Evolutionary conservation across 2,113 vertebrate species (phyloP), one percentile per base, ranked within the genome.

Genomic region (Raja brachyura): DNA sequence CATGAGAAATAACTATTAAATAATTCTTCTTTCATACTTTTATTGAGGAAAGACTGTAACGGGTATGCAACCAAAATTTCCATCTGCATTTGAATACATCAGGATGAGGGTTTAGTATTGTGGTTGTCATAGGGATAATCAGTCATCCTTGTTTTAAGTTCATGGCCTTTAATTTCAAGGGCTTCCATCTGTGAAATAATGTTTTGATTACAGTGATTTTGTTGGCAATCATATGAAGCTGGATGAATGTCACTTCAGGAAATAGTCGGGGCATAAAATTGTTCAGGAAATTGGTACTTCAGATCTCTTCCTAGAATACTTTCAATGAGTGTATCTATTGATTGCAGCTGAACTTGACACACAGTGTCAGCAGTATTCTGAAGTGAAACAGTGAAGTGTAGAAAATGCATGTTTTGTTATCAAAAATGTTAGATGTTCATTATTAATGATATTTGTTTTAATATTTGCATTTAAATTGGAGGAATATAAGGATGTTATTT

Each of bases 221-320:
- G 28, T 33, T 92, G 90, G 66, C 33, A 73, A 48, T 92, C 70
- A 74, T 48, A 68, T 74, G 68, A 92, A 73, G 31, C 68, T 92
- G 33, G 90, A 54, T 92, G 18, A 92, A 92, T 92, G 90, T 54
- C 39, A 92, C 63, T 68, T 73, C 39, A 74, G 90, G 63, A 90
- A 90, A 63, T 63, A 70, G 63, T 90, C 88, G 68, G 63, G 22
- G 73, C 5, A 14, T 48, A 39, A 16, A 73, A 68, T 25, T 73
- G 33, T 73, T 92, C 39, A 7, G 33, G 39, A 92, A 73, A 92
- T 39, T 73, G 68, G 90, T 10, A 73, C 16, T 92, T 68, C 20
- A 18, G 18, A 25, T 66, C 31, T 20, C 54, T 92, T 73, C 68
- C 66, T 28, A 54, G 20, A 74, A 48, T 92, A 48, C 7, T 90